phyloP scores from a whole-genome alignment of 2,797 vertebrate species.

The Megalops cyprinoides region DNA sequence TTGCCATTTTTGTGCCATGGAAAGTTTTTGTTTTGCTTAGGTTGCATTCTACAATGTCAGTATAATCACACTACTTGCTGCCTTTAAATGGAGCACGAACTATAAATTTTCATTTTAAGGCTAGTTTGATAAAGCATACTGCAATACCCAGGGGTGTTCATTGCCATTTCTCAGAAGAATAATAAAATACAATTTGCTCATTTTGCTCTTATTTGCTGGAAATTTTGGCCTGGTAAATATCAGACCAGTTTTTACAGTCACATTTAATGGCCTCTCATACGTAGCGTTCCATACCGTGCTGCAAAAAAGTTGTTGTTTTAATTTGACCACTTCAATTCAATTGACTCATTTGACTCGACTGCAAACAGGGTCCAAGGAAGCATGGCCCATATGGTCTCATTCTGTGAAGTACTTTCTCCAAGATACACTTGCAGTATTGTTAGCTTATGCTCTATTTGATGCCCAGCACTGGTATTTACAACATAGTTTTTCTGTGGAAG shows the following conservation, averaged over 20 bases:
- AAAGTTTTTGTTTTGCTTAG: too few relatives aligned
- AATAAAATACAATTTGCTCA: background rate
- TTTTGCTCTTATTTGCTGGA: background rate
- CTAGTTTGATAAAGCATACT: background rate
- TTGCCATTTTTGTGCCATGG: too few relatives aligned
- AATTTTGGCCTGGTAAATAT: background rate
- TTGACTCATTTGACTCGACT: slow-evolving; percentile 32
- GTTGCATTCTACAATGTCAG: too few relatives aligned
- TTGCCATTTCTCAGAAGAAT: background rate
- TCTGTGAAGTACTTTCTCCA: slow-evolving; percentile 29
- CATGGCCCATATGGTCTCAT: slow-evolving; percentile 47
- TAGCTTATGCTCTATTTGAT: slow-evolving; percentile 22
- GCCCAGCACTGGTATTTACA: slow-evolving; percentile 7
- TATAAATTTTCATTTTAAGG: background rate
- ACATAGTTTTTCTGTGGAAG: slow-evolving; percentile 2
- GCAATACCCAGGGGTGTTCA: too few relatives aligned
- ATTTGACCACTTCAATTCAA: slow-evolving; percentile 3
- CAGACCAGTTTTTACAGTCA: background rate
- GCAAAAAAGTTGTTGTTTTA: background rate
- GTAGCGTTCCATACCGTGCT: background rate
- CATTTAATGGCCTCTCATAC: background rate
- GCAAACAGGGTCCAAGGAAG: slow-evolving; percentile 45
- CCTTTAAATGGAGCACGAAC: background rate
- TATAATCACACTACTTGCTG: too few relatives aligned
- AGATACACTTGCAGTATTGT: slow-evolving; percentile 26